A percentile compares a stretch with the other conserved stretches of the same genome.
Evolutionary conservation across 1,140 invertebrate genomes (phyloP).

Genomic region (Nasonia giraulti): DNA sequence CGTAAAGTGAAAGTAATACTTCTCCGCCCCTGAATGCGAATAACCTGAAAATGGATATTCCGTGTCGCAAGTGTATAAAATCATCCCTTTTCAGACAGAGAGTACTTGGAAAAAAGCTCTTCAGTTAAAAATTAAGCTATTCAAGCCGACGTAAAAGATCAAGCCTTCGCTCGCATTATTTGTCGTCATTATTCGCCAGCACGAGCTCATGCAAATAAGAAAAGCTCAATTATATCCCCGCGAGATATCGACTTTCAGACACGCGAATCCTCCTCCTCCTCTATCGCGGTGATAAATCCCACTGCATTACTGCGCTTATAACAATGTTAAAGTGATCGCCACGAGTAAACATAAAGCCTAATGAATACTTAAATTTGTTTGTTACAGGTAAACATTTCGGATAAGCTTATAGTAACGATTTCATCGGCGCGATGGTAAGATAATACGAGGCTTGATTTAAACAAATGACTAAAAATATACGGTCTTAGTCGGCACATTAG

Average conservation of each 20-base stretch:
- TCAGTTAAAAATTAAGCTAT: not conserved
- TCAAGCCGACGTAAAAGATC: not conserved
- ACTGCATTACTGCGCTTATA: constrained; percentile 6
- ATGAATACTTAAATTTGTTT: constrained; percentile 12
- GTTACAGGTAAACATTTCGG: constrained; percentile 25
- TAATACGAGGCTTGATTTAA: constrained; percentile 13
- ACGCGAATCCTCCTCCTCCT: constrained; percentile 5
- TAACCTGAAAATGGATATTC: not conserved
- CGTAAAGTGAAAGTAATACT: not conserved
- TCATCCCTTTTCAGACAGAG: not conserved
- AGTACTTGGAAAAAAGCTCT: too few relatives aligned
- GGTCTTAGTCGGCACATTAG: not conserved
- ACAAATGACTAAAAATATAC: not conserved
- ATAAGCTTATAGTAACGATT: not conserved
- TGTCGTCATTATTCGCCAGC: not conserved
- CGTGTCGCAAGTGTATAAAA: not conserved
- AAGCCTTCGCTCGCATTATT: not conserved
- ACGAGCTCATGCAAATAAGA: constrained; percentile 8
- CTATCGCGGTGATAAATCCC: constrained; percentile 17
- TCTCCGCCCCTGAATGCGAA: not conserved
- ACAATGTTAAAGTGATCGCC: not conserved
- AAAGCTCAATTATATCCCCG: constrained; percentile 12
- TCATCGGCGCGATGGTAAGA: constrained; percentile 10
- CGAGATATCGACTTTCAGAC: constrained; percentile 27
- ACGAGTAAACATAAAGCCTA: not conserved